These are phyloP conservation scores for Chirona hameri DNA, from an alignment of 2,888 invertebrate species.

Conservation along the genomic window DNA sequence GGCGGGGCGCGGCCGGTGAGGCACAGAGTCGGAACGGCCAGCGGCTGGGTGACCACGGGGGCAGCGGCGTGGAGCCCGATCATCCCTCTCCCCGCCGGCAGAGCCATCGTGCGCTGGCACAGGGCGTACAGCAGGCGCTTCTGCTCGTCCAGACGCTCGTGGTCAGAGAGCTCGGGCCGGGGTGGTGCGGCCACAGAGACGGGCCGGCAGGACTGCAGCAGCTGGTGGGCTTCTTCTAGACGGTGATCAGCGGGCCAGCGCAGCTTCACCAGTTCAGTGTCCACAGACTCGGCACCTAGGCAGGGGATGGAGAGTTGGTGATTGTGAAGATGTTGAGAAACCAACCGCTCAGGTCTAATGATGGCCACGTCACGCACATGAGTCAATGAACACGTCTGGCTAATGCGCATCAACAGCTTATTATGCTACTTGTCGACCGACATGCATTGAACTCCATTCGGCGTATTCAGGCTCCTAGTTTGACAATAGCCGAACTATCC, in stretches of 20 bases:
- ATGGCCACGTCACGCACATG: too few species aligned
- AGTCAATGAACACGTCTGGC: too few species aligned
- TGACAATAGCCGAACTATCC: too few species aligned
- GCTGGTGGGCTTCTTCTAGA: constrained; percentile 73
- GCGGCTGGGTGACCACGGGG: constrained; percentile 72
- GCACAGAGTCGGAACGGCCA: constrained; percentile 76
- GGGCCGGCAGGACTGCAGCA: constrained; percentile 82
- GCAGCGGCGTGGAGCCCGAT: constrained; percentile 71
- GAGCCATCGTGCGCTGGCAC: constrained; percentile 87
- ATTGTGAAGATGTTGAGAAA: too few species aligned
- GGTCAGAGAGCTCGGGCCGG: constrained; percentile 88
- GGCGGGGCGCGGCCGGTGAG: constrained; percentile 79
- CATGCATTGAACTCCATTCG: too few species aligned
- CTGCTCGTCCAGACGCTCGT: constrained; percentile 93
- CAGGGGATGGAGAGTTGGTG: too few species aligned
- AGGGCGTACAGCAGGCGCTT: constrained; percentile 82
- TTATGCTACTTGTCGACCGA: too few species aligned
- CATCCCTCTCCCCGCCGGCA: constrained; percentile 71
- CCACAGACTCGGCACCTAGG: constrained; percentile 57
- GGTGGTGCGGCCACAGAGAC: constrained; percentile 77
- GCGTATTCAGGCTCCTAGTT: too few species aligned
- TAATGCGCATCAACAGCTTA: too few species aligned
- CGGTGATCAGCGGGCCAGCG: constrained; percentile 58
- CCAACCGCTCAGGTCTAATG: too few species aligned
- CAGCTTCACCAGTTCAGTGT: constrained; percentile 43